Percentiles rank a stretch among this genome's conserved stretches.
These are phyloP conservation scores for Tragelaphus imberbis DNA, from an alignment of 2,113 vertebrate genomes.

Conservation along the genomic window DNA sequence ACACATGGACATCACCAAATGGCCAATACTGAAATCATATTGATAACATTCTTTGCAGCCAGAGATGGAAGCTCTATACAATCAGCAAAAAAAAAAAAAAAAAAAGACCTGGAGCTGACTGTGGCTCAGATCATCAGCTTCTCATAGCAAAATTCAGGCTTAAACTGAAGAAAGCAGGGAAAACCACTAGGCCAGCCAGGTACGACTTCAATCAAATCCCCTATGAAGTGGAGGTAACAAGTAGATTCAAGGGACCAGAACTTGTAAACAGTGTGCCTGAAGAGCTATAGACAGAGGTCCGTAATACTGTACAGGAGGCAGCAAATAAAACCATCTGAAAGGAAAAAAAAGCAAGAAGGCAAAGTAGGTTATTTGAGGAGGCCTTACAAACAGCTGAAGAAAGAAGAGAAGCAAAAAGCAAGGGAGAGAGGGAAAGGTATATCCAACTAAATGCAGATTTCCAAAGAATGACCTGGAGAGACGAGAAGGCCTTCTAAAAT, in stretches of 20 bases:
- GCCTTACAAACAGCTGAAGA: neutral
- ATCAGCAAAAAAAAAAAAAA: neutral
- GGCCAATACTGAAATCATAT: neutral
- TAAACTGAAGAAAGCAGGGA: neutral
- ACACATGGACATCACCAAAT: neutral
- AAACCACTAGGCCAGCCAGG: neutral
- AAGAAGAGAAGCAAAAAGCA: neutral
- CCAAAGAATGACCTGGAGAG: neutral
- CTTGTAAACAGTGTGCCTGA: neutral
- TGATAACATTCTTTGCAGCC: neutral
- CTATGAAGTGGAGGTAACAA: neutral
- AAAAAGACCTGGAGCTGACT: neutral
- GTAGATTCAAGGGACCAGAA: neutral
- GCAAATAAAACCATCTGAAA: neutral
- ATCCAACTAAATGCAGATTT: neutral
- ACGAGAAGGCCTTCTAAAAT: fast-evolving
- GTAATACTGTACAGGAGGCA: neutral
- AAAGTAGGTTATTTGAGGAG: neutral
- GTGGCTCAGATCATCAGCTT: neutral
- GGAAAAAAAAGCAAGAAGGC: neutral
- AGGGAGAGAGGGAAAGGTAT: neutral
- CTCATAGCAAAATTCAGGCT: neutral
- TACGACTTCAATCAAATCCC: neutral
- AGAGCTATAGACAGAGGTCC: neutral
- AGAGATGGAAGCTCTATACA: neutral